Percentiles rank a stretch among this genome's conserved stretches.
These are phyloP conservation scores for Ceratina australensis DNA, from an alignment of 1,140 invertebrate genomes.

Conservation along the genomic window DNA sequence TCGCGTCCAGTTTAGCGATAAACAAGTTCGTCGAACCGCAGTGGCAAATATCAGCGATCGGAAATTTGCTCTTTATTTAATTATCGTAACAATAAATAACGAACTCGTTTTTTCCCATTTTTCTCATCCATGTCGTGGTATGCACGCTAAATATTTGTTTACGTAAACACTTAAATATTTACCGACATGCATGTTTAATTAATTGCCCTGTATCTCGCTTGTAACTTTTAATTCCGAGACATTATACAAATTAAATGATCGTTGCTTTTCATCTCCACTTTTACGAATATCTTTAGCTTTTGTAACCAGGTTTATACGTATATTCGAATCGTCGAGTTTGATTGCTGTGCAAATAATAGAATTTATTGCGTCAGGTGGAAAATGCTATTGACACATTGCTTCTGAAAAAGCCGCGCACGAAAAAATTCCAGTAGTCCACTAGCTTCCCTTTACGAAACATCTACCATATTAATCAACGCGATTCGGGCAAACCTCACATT, in stretches of 20 bases:
- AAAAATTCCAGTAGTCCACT: too few relatives aligned
- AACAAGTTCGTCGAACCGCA: slow-evolving; percentile 24
- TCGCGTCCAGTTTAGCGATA: neutral
- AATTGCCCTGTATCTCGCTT: neutral
- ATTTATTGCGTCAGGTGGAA: too few relatives aligned
- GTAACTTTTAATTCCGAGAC: neutral
- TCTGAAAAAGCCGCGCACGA: too few relatives aligned
- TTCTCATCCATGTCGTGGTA: neutral
- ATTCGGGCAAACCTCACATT: neutral
- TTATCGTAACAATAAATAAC: slow-evolving; percentile 33
- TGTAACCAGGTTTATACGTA: too few relatives aligned
- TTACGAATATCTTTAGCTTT: too few relatives aligned
- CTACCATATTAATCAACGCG: neutral
- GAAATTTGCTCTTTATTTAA: slow-evolving; percentile 16
- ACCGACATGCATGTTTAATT: slow-evolving; percentile 18
- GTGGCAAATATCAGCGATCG: slow-evolving; percentile 1
- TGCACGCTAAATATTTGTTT: neutral
- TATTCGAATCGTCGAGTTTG: too few relatives aligned
- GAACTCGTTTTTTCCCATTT: neutral
- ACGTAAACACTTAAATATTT: slow-evolving; percentile 31
- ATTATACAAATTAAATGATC: too few relatives aligned
- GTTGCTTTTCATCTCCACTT: too few relatives aligned
- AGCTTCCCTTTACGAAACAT: neutral
- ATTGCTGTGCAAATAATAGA: too few relatives aligned
- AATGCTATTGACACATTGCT: too few relatives aligned